Conservation (phyloP, 2,888 invertebrate genomes). For the Muschampia plurimacula region DNA sequence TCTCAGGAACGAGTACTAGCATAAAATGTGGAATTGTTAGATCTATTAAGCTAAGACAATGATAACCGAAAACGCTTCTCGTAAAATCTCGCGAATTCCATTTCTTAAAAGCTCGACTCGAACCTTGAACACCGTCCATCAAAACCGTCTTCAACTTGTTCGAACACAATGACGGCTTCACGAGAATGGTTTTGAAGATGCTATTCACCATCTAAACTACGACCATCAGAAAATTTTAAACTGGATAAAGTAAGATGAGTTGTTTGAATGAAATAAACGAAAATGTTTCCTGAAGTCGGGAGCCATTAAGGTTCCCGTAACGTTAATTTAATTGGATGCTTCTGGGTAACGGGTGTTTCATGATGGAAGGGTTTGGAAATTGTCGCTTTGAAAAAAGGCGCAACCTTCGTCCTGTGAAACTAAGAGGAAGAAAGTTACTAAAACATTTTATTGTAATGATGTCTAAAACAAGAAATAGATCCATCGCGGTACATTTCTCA, state of each 20-base stretch:
- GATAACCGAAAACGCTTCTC: not conserved
- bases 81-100: constrained; percentile 14
- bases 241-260: constrained; percentile 5
- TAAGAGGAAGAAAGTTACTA: too few relatives aligned
- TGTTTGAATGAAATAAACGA: constrained; percentile 8
- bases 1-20: not conserved
- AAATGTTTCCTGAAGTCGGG: not conserved
- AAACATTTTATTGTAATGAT: too few relatives aligned
- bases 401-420: too few relatives aligned
- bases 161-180: constrained; percentile 27
- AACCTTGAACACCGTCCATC: constrained; percentile 22
- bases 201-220: constrained; percentile 21
- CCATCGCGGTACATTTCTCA: too few relatives aligned
- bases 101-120: constrained; percentile 17
- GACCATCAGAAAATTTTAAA: constrained; percentile 19
- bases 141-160: constrained; percentile 23
- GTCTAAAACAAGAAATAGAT: too few relatives aligned
- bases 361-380: too few relatives aligned
- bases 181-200: constrained; percentile 20
- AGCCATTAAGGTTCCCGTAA: constrained; percentile 7
- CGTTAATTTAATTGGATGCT: constrained; percentile 3
- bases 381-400: too few relatives aligned
- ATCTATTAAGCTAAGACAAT: not conserved
- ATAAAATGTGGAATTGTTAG: not conserved
- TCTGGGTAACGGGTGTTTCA: too few relatives aligned